These are phyloP conservation scores for Penaeus vannamei DNA, from an alignment of 1,140 invertebrate genomes.

Conservation along the genomic window DNA sequence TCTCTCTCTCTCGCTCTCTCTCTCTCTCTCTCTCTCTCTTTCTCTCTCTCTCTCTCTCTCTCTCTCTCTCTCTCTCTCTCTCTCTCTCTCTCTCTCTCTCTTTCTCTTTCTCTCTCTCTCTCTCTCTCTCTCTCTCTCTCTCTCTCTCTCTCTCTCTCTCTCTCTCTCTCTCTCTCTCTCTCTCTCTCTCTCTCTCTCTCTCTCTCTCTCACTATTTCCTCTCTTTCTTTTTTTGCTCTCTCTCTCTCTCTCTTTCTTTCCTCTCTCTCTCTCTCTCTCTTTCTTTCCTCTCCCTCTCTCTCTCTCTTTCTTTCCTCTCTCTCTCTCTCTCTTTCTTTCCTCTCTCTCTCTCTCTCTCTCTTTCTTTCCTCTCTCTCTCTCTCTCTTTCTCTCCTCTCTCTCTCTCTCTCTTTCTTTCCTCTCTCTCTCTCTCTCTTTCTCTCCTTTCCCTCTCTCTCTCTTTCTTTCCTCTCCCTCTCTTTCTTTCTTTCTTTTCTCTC, in stretches of 20 bases:
- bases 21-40: neutral
- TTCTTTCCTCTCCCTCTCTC: neutral
- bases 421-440: conserved; percentile 16
- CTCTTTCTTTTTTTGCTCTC: neutral
- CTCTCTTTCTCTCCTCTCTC: neutral
- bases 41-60: neutral
- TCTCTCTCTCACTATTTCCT: neutral
- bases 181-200: conserved; percentile 5
- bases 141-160: neutral
- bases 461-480: neutral
- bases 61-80: neutral
- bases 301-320: conserved; percentile 24
- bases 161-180: neutral
- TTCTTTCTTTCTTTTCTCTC: neutral
- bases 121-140: conserved; percentile 7
- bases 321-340: neutral
- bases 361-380: neutral
- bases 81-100: neutral
- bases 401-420: neutral
- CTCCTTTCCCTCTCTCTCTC: neutral
- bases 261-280: neutral
- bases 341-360: neutral
- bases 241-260: neutral
- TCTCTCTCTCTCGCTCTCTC: neutral
- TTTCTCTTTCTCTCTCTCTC: neutral